phyloP scores from a whole-genome alignment of 1,140 invertebrate species.

The Meloidogyne exigua region DNA sequence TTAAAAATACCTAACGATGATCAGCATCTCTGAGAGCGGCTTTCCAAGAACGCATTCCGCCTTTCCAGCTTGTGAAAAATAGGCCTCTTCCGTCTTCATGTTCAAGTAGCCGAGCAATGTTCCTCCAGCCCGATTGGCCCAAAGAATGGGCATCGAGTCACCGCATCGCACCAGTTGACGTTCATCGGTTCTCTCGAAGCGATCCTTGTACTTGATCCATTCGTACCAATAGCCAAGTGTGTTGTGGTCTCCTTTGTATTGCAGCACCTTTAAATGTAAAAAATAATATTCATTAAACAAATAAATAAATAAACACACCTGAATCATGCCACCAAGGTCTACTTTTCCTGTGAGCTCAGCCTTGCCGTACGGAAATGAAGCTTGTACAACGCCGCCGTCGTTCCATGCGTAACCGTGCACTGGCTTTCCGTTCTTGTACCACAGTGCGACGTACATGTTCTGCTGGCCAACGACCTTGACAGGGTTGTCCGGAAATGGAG shows the following conservation, averaged over 20 bases:
- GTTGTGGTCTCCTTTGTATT: slow-evolving; percentile 55
- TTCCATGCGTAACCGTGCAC: slow-evolving; percentile 53
- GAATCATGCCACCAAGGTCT: slow-evolving; percentile 51
- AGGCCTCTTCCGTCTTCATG: slow-evolving; percentile 53
- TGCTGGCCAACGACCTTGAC: slow-evolving; percentile 50
- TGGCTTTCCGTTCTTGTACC: slow-evolving; percentile 46
- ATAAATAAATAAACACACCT: neutral
- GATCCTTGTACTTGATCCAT: slow-evolving; percentile 60
- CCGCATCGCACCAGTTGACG: slow-evolving; percentile 48
- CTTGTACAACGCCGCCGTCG: slow-evolving; percentile 49
- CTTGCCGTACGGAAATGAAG: slow-evolving; percentile 50
- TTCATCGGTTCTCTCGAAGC: slow-evolving; percentile 42
- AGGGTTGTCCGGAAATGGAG: slow-evolving; percentile 39
- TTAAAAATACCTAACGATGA: slow-evolving; percentile 42
- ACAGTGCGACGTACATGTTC: slow-evolving; percentile 51
- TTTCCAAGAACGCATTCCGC: slow-evolving; percentile 35
- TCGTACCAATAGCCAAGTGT: slow-evolving; percentile 53
- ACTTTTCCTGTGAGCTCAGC: slow-evolving; percentile 41
- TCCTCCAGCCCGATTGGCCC: slow-evolving; percentile 38
- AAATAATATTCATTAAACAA: no score
- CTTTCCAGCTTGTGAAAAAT: slow-evolving; percentile 43
- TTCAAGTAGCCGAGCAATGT: slow-evolving; percentile 50
- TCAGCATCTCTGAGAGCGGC: slow-evolving; percentile 33
- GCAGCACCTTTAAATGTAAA: slow-evolving; percentile 37
- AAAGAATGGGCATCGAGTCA: slow-evolving; percentile 51